Conservation (phyloP, 2,888 invertebrate species). For the Microctonus hyperodae region DNA sequence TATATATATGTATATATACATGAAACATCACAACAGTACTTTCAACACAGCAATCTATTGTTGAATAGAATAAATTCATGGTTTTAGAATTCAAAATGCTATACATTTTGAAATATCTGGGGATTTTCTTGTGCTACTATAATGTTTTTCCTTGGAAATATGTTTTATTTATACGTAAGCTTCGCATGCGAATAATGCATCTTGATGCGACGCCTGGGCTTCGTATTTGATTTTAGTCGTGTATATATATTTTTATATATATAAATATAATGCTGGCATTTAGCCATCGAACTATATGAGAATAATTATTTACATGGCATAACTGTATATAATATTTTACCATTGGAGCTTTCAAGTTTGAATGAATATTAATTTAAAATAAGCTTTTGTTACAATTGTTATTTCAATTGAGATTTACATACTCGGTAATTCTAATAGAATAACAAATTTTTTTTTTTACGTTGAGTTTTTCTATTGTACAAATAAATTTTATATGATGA, state of each 20-base stretch:
- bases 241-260: not conserved
- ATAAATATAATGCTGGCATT: slow-evolving; percentile 39
- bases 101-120: slow-evolving; percentile 13
- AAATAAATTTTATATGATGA: too few species aligned
- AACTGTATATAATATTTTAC: not conserved
- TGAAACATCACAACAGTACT: not conserved
- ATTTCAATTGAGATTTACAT: not conserved
- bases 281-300: slow-evolving; percentile 53
- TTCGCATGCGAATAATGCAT: slow-evolving; percentile 43
- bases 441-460: too few species aligned
- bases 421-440: too few species aligned
- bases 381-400: not conserved
- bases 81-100: slow-evolving; percentile 22
- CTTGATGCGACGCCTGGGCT: slow-evolving; percentile 47
- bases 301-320: slow-evolving; percentile 54
- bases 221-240: slow-evolving; percentile 55
- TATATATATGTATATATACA: not conserved
- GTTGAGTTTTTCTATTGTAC: too few species aligned
- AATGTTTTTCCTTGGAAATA: slow-evolving; percentile 24
- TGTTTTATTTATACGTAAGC: slow-evolving; percentile 41
- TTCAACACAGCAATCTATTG: slow-evolving; percentile 18
- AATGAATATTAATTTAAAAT: not conserved
- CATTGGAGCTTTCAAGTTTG: not conserved
- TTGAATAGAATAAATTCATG: slow-evolving; percentile 15
- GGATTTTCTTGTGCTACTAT: slow-evolving; percentile 11